Percentiles rank a stretch among this genome's conserved stretches.
These are phyloP conservation scores for Mesocentrotus franciscanus DNA, from an alignment of 53 echinoderm and acorn worm species.

Conservation along the genomic window DNA sequence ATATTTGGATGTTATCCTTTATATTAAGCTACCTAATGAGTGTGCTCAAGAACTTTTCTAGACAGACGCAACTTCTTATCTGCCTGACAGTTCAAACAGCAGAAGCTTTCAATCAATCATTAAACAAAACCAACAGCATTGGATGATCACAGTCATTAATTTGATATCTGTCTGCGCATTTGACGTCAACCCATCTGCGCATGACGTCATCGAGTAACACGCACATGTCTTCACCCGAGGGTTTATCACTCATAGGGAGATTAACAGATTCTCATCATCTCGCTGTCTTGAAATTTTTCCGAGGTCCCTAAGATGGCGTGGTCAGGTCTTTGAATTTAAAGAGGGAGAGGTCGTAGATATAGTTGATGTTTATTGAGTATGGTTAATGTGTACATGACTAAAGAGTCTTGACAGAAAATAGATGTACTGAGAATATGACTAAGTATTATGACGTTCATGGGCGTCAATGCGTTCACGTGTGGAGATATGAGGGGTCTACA, in stretches of 20 bases:
- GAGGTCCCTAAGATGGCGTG: not conserved
- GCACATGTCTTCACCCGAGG: conserved; percentile 32
- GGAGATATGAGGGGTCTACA: not conserved
- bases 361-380: not conserved
- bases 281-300: not conserved
- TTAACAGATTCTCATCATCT: conserved; percentile 37
- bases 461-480: not conserved
- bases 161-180: conserved; percentile 53
- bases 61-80: not conserved
- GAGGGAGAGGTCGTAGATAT: not conserved
- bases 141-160: conserved; percentile 23
- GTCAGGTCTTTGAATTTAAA: not conserved
- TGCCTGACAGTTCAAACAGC: not conserved
- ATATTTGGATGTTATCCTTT: no score
- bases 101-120: not conserved
- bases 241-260: conserved; percentile 15
- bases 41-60: not conserved
- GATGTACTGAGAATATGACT: not conserved
- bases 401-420: not conserved
- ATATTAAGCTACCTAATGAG: no score
- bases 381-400: not conserved
- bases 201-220: conserved; percentile 34
- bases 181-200: conserved; percentile 44
- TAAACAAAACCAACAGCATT: conserved; percentile 15
- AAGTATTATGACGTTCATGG: not conserved